Conservation (phyloP, 2,797 vertebrate species). For the Molossus alvarezi region DNA sequence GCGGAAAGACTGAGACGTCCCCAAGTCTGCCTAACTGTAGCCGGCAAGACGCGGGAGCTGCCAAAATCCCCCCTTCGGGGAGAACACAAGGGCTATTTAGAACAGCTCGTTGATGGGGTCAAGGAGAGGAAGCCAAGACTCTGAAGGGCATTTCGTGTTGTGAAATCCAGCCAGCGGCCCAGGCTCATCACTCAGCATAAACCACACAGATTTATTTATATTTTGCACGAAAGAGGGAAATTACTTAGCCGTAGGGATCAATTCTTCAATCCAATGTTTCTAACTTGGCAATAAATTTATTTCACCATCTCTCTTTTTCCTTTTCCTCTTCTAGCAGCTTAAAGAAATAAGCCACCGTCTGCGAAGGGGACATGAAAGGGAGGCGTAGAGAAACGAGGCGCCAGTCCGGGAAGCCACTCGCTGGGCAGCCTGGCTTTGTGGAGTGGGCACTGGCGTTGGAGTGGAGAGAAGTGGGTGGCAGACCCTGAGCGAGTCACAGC, state of each 20-base stretch:
- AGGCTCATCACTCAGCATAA: conserved; percentile 78
- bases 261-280: conserved; percentile 88
- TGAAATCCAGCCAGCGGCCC: not conserved
- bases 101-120: conserved; percentile 58
- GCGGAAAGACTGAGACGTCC: not conserved
- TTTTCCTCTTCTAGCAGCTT: conserved; percentile 78
- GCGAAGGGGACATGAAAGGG: conserved; percentile 30
- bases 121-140: not conserved
- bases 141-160: conserved; percentile 65
- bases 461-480: not conserved
- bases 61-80: not conserved
- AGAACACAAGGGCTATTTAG: conserved; percentile 62
- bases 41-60: not conserved
- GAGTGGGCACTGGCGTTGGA: not conserved
- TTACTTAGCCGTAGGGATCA: conserved; percentile 88
- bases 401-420: not conserved
- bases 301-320: conserved; percentile 83
- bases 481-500: not conserved
- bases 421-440: not conserved
- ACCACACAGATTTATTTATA: conserved; percentile 86
- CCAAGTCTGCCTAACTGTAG: not conserved
- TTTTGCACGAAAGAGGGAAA: conserved; percentile 86
- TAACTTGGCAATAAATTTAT: conserved; percentile 87
- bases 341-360: conserved; percentile 75
- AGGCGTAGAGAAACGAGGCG: not conserved